These are phyloP conservation scores for Conopomorpha cramerella DNA, from an alignment of 1,140 invertebrate species.

Conservation along the genomic window DNA sequence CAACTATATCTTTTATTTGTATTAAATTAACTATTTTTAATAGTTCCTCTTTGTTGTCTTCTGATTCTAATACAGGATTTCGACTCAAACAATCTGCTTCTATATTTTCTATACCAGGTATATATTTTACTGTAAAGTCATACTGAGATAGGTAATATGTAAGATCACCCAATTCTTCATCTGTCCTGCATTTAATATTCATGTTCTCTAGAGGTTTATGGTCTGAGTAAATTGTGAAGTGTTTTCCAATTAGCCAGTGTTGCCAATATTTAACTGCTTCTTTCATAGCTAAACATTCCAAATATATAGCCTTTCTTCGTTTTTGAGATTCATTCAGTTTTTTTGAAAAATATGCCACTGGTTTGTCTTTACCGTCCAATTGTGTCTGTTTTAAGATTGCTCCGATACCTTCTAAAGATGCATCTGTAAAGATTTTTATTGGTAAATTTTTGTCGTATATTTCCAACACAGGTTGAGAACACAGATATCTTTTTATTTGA, in stretches of 20 bases:
- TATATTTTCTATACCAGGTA: conserved; percentile 17
- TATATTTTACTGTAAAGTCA: conserved; percentile 21
- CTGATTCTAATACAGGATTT: conserved; percentile 19
- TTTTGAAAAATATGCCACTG: too few species aligned
- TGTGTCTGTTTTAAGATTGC: conserved; percentile 22
- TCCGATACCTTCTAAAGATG: conserved; percentile 12
- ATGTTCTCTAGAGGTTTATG: conserved; percentile 27
- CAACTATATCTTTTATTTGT: conserved; percentile 15
- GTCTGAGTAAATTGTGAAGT: conserved; percentile 21
- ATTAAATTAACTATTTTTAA: conserved; percentile 19
- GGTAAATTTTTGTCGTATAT: conserved; percentile 14
- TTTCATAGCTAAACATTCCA: conserved; percentile 33
- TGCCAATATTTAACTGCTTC: conserved; percentile 29
- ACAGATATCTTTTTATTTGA: conserved; percentile 14
- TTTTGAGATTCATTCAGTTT: conserved; percentile 4
- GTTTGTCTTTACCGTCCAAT: too few species aligned
- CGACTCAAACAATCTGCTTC: conserved; percentile 21
- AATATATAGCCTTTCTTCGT: conserved; percentile 22
- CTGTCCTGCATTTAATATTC: conserved; percentile 16
- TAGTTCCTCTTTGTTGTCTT: conserved; percentile 13
- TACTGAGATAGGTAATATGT: conserved; percentile 13
- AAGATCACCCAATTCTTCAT: conserved; percentile 14
- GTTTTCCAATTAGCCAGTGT: conserved; percentile 21
- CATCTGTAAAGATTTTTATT: conserved; percentile 17
- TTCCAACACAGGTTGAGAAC: conserved; percentile 16